Base-by-base conservation (phyloP, 2,797 vertebrate species). In the Argentina silus region DNA sequence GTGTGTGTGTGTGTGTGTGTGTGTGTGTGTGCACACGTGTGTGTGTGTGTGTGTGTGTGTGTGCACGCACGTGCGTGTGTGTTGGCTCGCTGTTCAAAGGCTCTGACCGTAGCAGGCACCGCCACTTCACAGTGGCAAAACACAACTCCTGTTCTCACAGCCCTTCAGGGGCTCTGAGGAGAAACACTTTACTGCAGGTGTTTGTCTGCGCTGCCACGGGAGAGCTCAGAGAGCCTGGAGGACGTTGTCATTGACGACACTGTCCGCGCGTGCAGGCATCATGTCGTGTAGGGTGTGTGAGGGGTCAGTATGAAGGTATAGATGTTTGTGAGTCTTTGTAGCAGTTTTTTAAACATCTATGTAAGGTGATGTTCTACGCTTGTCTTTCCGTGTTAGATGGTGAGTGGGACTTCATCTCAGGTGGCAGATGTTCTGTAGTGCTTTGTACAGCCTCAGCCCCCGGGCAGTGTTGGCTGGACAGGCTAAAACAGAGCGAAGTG, bases 401-500 rank as follows among this genome's bases (percentile, higher is more conserved):
- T 36, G 27, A 36, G 27, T 36, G 27, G 1, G 2, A 36, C 27
- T 36, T 36, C 4, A 36, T 4, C 27, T 36, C 27, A 36, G 27
- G 27, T 36, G 27, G 51, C n/a, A 15, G 51, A 53, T 53, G 51
- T 51, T 15, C 75, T 43, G 44, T 83, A 76, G 79, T 82, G 80
- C 76, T 83, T 74, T 80, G 79, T 79, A 76, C 67, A 66, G 59
- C 14, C 70, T 78, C 80, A 69, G 62, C 59, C 21, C 75, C 72
- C 60, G 57, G 85, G 86, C 87, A 7, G 17, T 23, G 70, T 59
- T 73, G 48, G 70, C 53, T 66, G 85, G 85, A 86, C 81, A 86
- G 75, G 80, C 69, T 72, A 71, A 51, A 70, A 66, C 69, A 66
- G 44, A 74, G 42, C 71, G 61, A 81, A 60, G 68, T 73, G 76